These are phyloP conservation scores for Scelioninae gen. 1 DNA, from an alignment of 2,888 invertebrate species.

Conservation along the genomic window DNA sequence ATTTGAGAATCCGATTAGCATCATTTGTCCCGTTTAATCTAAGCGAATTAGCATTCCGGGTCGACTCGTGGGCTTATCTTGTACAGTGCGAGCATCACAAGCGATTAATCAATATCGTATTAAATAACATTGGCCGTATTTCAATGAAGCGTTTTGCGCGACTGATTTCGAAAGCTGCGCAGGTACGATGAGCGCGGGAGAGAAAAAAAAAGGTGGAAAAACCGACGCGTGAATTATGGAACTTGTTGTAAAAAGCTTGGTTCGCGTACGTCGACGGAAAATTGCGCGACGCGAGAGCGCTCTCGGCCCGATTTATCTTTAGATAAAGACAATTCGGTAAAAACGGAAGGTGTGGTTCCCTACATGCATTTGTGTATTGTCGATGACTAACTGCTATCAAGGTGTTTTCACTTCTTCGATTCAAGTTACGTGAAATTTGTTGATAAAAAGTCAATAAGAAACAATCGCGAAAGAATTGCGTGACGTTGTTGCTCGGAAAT, in stretches of 20 bases:
- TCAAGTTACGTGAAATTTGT: conserved; percentile 15
- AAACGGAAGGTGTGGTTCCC: conserved; percentile 53
- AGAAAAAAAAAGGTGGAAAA: conserved; percentile 40
- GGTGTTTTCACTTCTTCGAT: conserved; percentile 19
- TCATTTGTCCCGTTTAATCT: conserved; percentile 61
- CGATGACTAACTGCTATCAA: conserved; percentile 58
- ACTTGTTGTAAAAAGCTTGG: conserved; percentile 71
- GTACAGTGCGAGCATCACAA: conserved; percentile 45
- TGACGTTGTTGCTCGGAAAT: conserved; percentile 12
- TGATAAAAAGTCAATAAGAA: conserved; percentile 4
- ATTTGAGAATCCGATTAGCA: conserved; percentile 50
- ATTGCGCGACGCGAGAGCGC: conserved; percentile 59
- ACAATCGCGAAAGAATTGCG: conserved; percentile 13
- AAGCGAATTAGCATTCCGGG: conserved; percentile 64
- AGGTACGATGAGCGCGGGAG: conserved; percentile 37
- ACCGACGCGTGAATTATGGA: conserved; percentile 74
- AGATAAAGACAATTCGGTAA: conserved; percentile 60
- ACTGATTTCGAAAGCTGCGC: conserved; percentile 62
- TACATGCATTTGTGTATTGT: conserved; percentile 49
- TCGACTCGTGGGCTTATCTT: conserved; percentile 62
- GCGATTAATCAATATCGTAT: conserved; percentile 66
- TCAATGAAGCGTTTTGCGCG: conserved; percentile 66
- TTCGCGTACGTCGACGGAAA: conserved; percentile 71
- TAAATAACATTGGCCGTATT: conserved; percentile 67
- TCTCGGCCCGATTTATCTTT: conserved; percentile 67